Evolutionary conservation across 2,888 invertebrate genomes (phyloP).

Genomic region (Parochlus steinenii): DNA sequence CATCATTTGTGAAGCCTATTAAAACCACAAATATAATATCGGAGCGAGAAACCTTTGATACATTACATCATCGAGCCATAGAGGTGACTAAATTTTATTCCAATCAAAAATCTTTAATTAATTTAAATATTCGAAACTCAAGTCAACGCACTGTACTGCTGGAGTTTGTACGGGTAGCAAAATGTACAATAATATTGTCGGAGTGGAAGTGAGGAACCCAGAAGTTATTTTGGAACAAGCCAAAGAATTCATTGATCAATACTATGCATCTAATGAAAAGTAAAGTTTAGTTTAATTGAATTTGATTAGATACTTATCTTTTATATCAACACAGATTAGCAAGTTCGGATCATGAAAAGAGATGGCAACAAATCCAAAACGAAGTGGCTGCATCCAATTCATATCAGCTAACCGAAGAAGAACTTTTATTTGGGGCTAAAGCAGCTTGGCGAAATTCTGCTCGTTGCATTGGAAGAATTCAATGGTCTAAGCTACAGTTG

Average conservation of each 20-base stretch:
- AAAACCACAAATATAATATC: too few relatives aligned
- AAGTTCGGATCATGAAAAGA: conserved; percentile 62
- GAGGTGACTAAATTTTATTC: too few relatives aligned
- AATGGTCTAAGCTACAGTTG: conserved; percentile 48
- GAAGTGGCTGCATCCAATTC: conserved; percentile 53
- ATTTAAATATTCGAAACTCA: too few relatives aligned
- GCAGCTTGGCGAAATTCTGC: conserved; percentile 40
- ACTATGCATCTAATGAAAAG: conserved; percentile 84
- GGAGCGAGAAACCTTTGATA: too few relatives aligned
- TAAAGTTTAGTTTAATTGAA: too few relatives aligned
- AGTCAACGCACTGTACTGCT: conserved; percentile 54
- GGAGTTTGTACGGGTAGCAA: conserved; percentile 65
- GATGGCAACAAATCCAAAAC: conserved; percentile 69
- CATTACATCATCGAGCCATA: too few relatives aligned
- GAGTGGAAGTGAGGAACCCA: conserved; percentile 44
- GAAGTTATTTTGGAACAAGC: conserved; percentile 68
- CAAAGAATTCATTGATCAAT: conserved; percentile 84
- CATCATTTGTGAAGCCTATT: too few relatives aligned
- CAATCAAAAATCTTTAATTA: too few relatives aligned
- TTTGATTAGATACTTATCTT: too few relatives aligned
- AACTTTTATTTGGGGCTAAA: conserved; percentile 39
- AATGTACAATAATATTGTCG: conserved; percentile 50
- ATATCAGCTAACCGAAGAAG: conserved; percentile 70
- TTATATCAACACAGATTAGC: conserved; percentile 52
- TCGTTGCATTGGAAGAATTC: conserved; percentile 39